Evolutionary conservation across 2,888 invertebrate species (phyloP).

Genomic region (Philereme vetulata): DNA sequence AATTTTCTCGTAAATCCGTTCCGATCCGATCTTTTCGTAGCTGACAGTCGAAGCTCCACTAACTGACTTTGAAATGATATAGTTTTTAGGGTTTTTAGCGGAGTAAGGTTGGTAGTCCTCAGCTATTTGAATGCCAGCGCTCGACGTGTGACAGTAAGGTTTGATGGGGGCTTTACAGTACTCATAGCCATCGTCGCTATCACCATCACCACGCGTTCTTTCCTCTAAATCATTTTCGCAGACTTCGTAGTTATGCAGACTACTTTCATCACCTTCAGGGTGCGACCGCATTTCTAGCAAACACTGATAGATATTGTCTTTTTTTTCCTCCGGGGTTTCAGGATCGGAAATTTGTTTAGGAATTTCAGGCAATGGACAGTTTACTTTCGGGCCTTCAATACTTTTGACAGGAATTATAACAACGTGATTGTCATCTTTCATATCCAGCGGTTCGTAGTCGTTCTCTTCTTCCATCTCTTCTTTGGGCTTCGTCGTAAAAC

Average conservation of each 20-base stretch:
- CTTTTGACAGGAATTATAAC: constrained; percentile 66
- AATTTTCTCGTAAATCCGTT: constrained; percentile 79
- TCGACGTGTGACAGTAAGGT: constrained; percentile 72
- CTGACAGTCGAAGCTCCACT: constrained; percentile 76
- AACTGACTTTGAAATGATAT: constrained; percentile 71
- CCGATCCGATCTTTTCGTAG: constrained; percentile 77
- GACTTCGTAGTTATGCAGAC: constrained; percentile 81
- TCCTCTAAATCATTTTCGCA: constrained; percentile 73
- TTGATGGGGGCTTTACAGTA: constrained; percentile 77
- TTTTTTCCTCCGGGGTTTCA: constrained; percentile 42
- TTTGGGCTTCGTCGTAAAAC: constrained; percentile 62
- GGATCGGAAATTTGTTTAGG: constrained; percentile 56
- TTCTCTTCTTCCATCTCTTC: constrained; percentile 61
- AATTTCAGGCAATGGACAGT: constrained; percentile 79
- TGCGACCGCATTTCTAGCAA: constrained; percentile 76
- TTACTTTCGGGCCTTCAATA: constrained; percentile 69
- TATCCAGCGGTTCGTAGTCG: constrained; percentile 77
- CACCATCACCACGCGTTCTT: constrained; percentile 74
- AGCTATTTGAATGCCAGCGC: constrained; percentile 78
- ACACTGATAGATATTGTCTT: constrained; percentile 76
- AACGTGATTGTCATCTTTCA: constrained; percentile 61
- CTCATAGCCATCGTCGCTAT: constrained; percentile 79
- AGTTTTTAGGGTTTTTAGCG: constrained; percentile 62
- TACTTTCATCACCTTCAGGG: constrained; percentile 77
- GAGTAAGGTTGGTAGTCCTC: constrained; percentile 76